Base-by-base conservation (phyloP, 2,888 invertebrate species). In the Steinernema carpocapsae region DNA sequence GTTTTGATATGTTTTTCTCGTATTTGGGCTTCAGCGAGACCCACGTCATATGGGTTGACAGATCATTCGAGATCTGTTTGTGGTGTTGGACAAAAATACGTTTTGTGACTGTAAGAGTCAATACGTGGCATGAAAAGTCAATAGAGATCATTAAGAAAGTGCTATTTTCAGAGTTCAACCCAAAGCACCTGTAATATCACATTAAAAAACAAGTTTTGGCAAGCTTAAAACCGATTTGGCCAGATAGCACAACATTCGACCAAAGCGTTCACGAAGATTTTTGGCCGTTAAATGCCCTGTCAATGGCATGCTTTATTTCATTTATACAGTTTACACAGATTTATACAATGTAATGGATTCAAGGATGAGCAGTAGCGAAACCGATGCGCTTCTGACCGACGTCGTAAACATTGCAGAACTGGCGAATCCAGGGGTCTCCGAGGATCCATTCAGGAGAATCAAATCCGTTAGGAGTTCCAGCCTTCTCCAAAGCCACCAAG, bases 401-500 rank as follows among this genome's bases (percentile, higher is more conserved):
- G 72, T 84, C 83, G 77, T 80, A 80, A 72, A 81, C 73, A 72
- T 81, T 80, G 73, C 83, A 83, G 77, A 76, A 84, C 73, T 80
- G 80, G 22, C 83, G 80, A 73, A 82, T 82, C 76, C 81, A 83
- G 64, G 84, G 83, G 71, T 82, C n/a, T n/a, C n/a, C n/a, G n/a
- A n/a, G n/a, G n/a, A n/a, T n/a, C n/a, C n/a, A n/a, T n/a, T n/a
- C n/a, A n/a, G n/a, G n/a, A n/a, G n/a, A n/a, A n/a, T n/a, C n/a
- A n/a, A n/a, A n/a, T n/a, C n/a, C n/a, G n/a, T n/a, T n/a, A n/a
- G n/a, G n/a, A n/a, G n/a, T n/a, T n/a, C n/a, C n/a, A n/a, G n/a
- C n/a, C n/a, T n/a, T n/a, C n/a, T n/a, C n/a, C n/a, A n/a, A n/a
- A n/a, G n/a, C n/a, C n/a, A n/a, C n/a, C n/a, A n/a, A n/a, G n/a